Percentiles rank a stretch among this genome's conserved stretches.
Evolutionary conservation across 2,113 vertebrate species (phyloP).

Genomic region (Aldabrachelys gigantea): DNA sequence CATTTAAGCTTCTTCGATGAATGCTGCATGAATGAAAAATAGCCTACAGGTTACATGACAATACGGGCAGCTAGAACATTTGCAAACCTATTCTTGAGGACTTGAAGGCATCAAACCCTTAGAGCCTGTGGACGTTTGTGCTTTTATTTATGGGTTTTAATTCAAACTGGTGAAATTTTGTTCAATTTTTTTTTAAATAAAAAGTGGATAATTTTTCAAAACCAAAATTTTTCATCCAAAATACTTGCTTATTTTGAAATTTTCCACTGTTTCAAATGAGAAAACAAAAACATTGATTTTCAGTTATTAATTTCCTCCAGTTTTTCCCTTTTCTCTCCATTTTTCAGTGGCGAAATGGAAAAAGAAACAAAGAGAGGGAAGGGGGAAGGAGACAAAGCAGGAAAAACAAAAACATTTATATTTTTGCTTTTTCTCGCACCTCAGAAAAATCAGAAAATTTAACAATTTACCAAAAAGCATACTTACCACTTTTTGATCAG

Average conservation of each 20-base stretch:
- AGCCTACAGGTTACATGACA: not conserved
- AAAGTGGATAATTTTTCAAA: not conserved
- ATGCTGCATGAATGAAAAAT: not conserved
- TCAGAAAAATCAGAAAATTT: not conserved
- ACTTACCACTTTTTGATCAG: not conserved
- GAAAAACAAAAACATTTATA: not conserved
- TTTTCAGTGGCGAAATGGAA: not conserved
- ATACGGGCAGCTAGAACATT: not conserved
- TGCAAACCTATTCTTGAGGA: not conserved
- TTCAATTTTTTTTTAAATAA: not conserved
- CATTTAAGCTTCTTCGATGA: not conserved
- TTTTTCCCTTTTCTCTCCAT: not conserved
- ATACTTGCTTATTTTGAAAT: not conserved
- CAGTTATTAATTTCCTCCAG: not conserved
- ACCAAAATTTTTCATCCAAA: not conserved
- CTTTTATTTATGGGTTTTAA: not conserved
- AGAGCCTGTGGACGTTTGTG: not conserved
- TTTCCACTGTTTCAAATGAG: too few relatives aligned
- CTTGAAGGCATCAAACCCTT: not conserved
- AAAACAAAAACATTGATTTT: not conserved
- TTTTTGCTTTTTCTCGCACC: not conserved
- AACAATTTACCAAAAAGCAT: not conserved
- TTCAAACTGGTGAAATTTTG: not conserved
- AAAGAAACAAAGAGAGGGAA: not conserved
- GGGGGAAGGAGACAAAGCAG: not conserved